phyloP scores from a whole-genome alignment of 2,888 invertebrate genomes.

The Halocaridina rubra region DNA sequence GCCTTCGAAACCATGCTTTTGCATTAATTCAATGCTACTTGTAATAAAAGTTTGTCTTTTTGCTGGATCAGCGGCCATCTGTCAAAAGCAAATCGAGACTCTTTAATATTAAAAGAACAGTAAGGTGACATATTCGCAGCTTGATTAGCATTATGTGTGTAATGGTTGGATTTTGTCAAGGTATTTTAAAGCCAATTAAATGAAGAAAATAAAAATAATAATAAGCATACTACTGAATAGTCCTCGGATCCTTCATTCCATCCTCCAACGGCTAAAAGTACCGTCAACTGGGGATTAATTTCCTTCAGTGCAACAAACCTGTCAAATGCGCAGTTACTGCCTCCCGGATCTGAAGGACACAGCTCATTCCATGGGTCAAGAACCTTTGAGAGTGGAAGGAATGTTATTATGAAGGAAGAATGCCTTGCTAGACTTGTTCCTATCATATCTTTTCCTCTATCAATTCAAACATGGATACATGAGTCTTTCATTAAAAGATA shows the following conservation, averaged over 20 bases:
- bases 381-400: neutral
- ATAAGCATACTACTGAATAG: slow-evolving; percentile 72
- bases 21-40: slow-evolving; percentile 65
- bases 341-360: slow-evolving; percentile 59
- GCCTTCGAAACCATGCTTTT: slow-evolving; percentile 66
- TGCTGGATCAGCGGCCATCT: slow-evolving; percentile 53
- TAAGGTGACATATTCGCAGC: too few relatives aligned
- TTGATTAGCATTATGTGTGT: too few relatives aligned
- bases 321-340: slow-evolving; percentile 67
- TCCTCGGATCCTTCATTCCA: slow-evolving; percentile 74
- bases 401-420: too few relatives aligned
- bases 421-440: too few relatives aligned
- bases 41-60: slow-evolving; percentile 65
- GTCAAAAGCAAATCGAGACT: neutral
- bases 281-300: slow-evolving; percentile 66
- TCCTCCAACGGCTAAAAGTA: slow-evolving; percentile 68
- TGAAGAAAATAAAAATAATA: too few relatives aligned
- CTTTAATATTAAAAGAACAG: too few relatives aligned
- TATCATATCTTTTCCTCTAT: too few relatives aligned
- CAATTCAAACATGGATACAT: too few relatives aligned
- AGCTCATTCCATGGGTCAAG: slow-evolving; percentile 54
- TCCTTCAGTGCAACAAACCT: slow-evolving; percentile 67
- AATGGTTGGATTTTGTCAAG: too few relatives aligned
- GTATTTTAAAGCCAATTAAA: too few relatives aligned
- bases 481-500: too few relatives aligned